Percentiles rank a stretch among this genome's conserved stretches.
Conservation (phyloP, 2,113 vertebrate species). For the Alligator mississippiensis region DNA sequence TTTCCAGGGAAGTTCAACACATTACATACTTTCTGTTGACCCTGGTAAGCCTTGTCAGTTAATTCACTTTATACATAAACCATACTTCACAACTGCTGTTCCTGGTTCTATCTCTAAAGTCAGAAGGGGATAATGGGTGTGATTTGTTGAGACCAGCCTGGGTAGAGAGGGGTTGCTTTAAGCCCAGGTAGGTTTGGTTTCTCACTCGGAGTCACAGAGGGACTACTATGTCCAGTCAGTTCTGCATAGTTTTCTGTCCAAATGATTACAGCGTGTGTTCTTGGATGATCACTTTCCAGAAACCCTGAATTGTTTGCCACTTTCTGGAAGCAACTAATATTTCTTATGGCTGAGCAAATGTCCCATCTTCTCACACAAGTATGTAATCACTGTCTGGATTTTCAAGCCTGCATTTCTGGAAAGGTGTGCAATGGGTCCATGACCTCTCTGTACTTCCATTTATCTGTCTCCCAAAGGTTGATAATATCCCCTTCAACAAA, state of each 20-base stretch:
- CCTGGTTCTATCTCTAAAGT: background rate
- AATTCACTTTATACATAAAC: background rate
- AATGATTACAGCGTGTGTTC: background rate
- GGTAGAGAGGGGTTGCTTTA: background rate
- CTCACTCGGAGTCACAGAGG: background rate
- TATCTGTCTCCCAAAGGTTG: background rate
- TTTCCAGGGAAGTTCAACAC: background rate
- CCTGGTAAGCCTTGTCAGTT: background rate
- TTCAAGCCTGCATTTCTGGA: background rate
- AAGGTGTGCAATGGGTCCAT: background rate
- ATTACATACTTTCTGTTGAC: background rate
- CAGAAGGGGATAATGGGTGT: background rate
- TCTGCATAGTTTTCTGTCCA: background rate
- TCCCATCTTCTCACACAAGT: background rate
- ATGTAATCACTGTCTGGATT: background rate
- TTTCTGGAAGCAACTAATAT: background rate
- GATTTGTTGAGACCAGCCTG: background rate
- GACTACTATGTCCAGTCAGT: fast-evolving
- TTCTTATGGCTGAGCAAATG: background rate
- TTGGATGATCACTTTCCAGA: background rate
- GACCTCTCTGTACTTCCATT: background rate
- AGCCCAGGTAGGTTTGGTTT: background rate
- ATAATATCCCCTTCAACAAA: background rate
- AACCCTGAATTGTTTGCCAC: background rate
- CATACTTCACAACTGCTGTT: background rate